These are phyloP conservation scores for Cassiopea xamachana DNA, from an alignment of 30 jellyfish, hydroid and myxozoan genomes.

Conservation along the genomic window DNA sequence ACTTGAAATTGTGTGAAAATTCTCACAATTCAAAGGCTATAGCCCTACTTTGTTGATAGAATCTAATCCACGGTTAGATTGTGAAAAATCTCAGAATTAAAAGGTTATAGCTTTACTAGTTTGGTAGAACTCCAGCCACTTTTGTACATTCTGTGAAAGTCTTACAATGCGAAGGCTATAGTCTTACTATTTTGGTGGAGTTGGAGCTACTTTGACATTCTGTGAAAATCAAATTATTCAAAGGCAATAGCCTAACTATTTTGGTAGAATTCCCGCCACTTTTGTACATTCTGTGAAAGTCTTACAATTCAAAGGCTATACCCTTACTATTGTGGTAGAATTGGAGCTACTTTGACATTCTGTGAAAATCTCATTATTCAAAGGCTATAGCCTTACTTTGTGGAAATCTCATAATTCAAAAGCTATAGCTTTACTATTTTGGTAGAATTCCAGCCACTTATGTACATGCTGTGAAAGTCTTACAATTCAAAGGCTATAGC, in stretches of 20 bases:
- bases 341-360: too few species aligned
- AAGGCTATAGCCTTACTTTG: not conserved
- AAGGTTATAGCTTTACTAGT: slow-evolving; percentile 2
- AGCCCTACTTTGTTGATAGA: not conserved
- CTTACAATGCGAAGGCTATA: not conserved
- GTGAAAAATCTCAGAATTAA: not conserved
- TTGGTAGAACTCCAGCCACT: not conserved
- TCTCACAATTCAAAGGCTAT: not conserved
- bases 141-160: not conserved
- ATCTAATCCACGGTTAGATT: not conserved
- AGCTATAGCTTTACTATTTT: not conserved
- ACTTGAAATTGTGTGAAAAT: too few species aligned
- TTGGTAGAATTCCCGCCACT: too few species aligned
- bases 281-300: too few species aligned
- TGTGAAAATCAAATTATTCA: not conserved
- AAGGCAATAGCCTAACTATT: too few species aligned
- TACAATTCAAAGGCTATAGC: not conserved
- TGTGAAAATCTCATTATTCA: too few species aligned
- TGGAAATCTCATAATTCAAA: not conserved
- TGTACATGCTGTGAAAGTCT: not conserved
- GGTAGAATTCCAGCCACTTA: not conserved
- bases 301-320: too few species aligned
- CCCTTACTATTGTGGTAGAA: too few species aligned
- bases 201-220: not conserved
- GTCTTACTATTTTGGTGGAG: not conserved